Evolutionary conservation across 1,140 invertebrate species (phyloP).

Genomic region (Drosophila watanabei): DNA sequence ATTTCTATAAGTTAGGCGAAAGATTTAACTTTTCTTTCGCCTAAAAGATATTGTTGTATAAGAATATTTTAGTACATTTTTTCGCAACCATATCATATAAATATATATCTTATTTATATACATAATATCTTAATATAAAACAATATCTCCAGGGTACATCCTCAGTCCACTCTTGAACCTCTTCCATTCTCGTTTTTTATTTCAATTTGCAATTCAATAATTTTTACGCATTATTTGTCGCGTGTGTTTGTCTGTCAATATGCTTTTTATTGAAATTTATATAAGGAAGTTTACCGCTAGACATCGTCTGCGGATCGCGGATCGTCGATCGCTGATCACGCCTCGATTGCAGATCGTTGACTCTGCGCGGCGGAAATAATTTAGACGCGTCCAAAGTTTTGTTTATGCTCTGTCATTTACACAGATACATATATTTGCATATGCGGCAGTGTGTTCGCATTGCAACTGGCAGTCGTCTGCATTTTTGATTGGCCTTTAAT

Average conservation of each 20-base stretch:
- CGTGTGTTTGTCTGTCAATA: slow-evolving; percentile 64
- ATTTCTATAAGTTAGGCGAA: too few species aligned
- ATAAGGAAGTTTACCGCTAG: slow-evolving; percentile 77
- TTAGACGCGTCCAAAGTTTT: slow-evolving; percentile 70
- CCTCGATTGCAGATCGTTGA: slow-evolving; percentile 61
- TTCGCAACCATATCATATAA: too few species aligned
- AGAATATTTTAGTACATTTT: too few species aligned
- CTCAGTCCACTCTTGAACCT: not conserved
- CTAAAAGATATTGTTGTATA: too few species aligned
- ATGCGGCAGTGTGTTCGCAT: slow-evolving; percentile 19
- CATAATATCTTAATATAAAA: too few species aligned
- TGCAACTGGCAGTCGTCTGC: slow-evolving; percentile 61
- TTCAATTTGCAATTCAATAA: slow-evolving; percentile 83
- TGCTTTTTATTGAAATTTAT: slow-evolving; percentile 76
- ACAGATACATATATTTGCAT: slow-evolving; percentile 27
- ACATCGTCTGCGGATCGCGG: slow-evolving; percentile 30
- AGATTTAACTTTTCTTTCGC: too few species aligned
- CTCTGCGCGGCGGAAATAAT: slow-evolving; percentile 72
- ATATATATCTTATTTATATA: too few species aligned
- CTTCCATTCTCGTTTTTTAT: slow-evolving; percentile 53
- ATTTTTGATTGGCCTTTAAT: slow-evolving; percentile 80
- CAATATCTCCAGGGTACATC: slow-evolving; percentile 5
- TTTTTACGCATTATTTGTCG: slow-evolving; percentile 77
- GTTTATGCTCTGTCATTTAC: slow-evolving; percentile 62
- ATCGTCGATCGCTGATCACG: slow-evolving; percentile 25